A percentile compares a stretch with the other conserved stretches of the same genome.
phyloP scores from a whole-genome alignment of 2,888 invertebrate species.

The Silvanus unidentatus region DNA sequence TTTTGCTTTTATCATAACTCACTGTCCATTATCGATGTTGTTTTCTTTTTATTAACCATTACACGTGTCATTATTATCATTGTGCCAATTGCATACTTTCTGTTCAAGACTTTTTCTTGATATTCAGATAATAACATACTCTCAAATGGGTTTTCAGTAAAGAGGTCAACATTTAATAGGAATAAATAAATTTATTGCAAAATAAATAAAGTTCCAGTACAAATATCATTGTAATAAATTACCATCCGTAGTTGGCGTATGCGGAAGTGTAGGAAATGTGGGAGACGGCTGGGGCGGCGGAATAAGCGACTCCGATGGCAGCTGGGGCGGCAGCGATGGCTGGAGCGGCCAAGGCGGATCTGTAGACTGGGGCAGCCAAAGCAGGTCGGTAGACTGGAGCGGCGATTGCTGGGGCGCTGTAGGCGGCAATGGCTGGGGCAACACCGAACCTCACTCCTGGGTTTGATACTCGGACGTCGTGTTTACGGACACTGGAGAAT shows the following conservation, averaged over 20 bases:
- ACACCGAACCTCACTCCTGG: slow-evolving; percentile 47
- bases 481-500: slow-evolving; percentile 64
- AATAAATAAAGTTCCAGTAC: too few species aligned
- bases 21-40: too few species aligned
- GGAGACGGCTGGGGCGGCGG: slow-evolving; percentile 57
- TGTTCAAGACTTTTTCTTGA: too few species aligned
- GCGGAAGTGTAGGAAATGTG: slow-evolving; percentile 52
- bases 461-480: slow-evolving; percentile 66
- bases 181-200: too few species aligned
- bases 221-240: too few species aligned
- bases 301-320: slow-evolving; percentile 48
- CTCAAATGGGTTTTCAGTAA: too few species aligned
- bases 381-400: slow-evolving; percentile 20
- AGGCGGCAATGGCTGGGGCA: slow-evolving; percentile 19
- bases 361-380: slow-evolving; percentile 18
- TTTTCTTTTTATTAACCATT: too few species aligned
- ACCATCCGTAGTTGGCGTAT: slow-evolving; percentile 26
- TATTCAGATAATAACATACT: too few species aligned
- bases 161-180: too few species aligned
- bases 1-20: too few species aligned
- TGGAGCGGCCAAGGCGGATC: slow-evolving; percentile 34
- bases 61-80: too few species aligned
- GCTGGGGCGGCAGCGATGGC: slow-evolving; percentile 36
- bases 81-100: too few species aligned
- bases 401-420: slow-evolving; percentile 12